These are phyloP conservation scores for Chloroceryle inda DNA, from an alignment of 2,797 vertebrate species.

Conservation along the genomic window DNA sequence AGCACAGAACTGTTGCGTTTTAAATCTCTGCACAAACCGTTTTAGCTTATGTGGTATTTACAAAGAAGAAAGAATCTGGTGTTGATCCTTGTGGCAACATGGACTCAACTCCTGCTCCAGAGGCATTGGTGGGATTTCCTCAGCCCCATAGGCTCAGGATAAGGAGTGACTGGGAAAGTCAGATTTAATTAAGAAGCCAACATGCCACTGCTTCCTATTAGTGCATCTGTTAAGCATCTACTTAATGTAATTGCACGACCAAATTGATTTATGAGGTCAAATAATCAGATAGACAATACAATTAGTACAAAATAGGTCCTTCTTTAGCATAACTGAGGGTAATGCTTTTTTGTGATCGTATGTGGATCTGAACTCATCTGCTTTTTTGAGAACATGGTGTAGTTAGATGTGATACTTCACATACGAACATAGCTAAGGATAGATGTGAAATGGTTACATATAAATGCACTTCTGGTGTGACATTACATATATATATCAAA, in stretches of 20 bases:
- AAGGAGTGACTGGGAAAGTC: background rate
- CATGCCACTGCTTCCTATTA: background rate
- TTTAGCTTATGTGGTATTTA: background rate
- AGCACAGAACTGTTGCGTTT: accelerated
- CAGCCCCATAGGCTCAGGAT: background rate
- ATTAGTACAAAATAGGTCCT: background rate
- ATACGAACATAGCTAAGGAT: background rate
- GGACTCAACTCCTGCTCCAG: background rate
- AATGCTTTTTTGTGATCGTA: background rate
- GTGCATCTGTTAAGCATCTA: background rate
- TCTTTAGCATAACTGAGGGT: background rate
- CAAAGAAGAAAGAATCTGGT: background rate
- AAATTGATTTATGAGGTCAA: background rate
- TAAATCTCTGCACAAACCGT: background rate
- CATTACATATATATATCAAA: background rate
- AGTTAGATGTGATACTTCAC: background rate
- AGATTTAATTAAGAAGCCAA: background rate
- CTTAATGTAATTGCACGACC: background rate
- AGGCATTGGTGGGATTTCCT: background rate
- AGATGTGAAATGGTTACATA: background rate
- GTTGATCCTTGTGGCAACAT: background rate
- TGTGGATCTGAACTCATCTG: background rate
- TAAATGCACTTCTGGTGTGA: background rate
- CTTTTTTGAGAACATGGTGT: background rate
- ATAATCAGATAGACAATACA: background rate